phyloP scores from a whole-genome alignment of 92 coral and sea anemone genomes.

The Palythoa grandiflora region DNA sequence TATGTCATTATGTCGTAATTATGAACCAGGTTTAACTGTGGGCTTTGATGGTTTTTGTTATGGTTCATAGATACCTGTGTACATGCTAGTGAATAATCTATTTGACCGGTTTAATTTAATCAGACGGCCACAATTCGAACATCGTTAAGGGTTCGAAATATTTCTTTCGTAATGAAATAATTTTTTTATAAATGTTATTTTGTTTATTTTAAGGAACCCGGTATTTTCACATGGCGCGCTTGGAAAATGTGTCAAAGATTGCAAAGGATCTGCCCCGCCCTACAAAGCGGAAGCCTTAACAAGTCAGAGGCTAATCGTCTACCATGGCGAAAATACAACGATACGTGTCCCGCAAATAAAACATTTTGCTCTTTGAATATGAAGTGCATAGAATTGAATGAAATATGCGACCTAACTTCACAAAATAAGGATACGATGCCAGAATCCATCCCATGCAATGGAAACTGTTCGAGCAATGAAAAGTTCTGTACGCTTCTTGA shows the following conservation, averaged over 20 bases:
- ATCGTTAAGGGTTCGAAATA: no score
- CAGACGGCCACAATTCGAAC: no score
- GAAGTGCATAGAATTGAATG: not conserved
- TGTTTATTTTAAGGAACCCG: constrained; percentile 17
- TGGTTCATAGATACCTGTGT: no score
- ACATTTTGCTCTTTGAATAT: constrained; percentile 35
- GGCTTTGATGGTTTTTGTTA: no score
- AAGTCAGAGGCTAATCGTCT: not conserved
- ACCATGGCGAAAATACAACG: constrained; percentile 2
- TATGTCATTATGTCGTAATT: no score
- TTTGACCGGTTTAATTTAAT: no score
- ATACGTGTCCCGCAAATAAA: not conserved
- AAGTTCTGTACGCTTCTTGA: constrained; percentile 10
- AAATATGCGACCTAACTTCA: not conserved
- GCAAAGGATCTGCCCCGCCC: constrained; percentile 28
- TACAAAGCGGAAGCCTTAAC: constrained; percentile 1
- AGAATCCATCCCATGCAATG: not conserved
- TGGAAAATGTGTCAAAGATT: constrained; percentile 35
- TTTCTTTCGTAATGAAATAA: no score
- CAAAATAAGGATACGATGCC: not conserved
- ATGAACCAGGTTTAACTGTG: no score
- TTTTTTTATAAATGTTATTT: not conserved
- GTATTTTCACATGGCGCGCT: constrained; percentile 20
- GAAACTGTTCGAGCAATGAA: not conserved
- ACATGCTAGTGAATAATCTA: no score